Evolutionary conservation across 2,113 vertebrate species (phyloP).

Genomic region (Trematomus loennbergii): DNA sequence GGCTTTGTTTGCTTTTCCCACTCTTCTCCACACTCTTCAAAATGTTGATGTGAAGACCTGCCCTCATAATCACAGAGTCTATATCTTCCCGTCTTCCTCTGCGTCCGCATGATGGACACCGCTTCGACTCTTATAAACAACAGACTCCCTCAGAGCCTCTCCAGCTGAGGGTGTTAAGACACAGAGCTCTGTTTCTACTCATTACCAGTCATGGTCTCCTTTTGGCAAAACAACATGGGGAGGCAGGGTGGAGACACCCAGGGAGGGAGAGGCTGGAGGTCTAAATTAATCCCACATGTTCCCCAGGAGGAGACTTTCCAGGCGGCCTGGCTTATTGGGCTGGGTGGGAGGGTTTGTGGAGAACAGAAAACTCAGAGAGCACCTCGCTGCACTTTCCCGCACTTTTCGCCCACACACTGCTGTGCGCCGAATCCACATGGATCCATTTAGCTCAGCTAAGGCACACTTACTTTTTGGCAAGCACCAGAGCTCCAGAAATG

Average conservation of each 20-base stretch:
- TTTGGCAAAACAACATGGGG: slow-evolving; percentile 71
- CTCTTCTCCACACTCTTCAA: slow-evolving; percentile 35
- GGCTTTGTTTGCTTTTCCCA: slow-evolving; percentile 30
- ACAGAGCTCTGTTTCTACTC: slow-evolving; percentile 69
- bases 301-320: slow-evolving; percentile 64
- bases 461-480: slow-evolving; percentile 63
- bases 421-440: slow-evolving; percentile 70
- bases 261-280: slow-evolving; percentile 76
- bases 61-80: slow-evolving; percentile 22
- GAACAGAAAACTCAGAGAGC: slow-evolving; percentile 42
- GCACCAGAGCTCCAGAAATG: slow-evolving; percentile 44
- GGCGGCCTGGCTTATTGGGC: slow-evolving; percentile 34
- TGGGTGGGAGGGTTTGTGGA: slow-evolving; percentile 37
- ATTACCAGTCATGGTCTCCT: slow-evolving; percentile 65
- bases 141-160: slow-evolving; percentile 31
- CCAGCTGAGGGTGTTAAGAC: slow-evolving; percentile 34
- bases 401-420: slow-evolving; percentile 76
- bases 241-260: slow-evolving; percentile 77
- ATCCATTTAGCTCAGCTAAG: slow-evolving; percentile 71
- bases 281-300: slow-evolving; percentile 86
- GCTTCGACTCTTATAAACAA: slow-evolving; percentile 19
- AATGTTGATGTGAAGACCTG: slow-evolving; percentile 23
- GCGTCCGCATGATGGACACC: slow-evolving; percentile 25
- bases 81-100: slow-evolving; percentile 20
- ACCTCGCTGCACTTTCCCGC: slow-evolving; percentile 72